Percentiles rank a stretch among this genome's conserved stretches.
Conservation (phyloP, 2,797 vertebrate genomes). For the Psittacula derbiana region DNA sequence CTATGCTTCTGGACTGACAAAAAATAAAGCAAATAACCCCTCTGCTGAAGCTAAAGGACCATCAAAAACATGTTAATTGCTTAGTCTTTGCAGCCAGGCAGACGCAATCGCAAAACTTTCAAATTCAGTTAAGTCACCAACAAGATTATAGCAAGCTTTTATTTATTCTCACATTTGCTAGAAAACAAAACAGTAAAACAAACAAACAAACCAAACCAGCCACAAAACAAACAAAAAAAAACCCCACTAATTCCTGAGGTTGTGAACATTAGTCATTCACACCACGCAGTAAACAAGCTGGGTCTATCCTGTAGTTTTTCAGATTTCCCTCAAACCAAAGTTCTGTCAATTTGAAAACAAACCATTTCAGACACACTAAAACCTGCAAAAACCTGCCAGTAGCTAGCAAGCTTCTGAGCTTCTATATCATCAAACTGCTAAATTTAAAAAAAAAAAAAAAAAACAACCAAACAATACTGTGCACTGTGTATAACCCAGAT, state of each 20-base stretch:
- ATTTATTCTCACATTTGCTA: neutral
- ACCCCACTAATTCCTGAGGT: neutral
- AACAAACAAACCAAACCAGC: neutral
- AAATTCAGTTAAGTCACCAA: neutral
- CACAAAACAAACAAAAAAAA: neutral
- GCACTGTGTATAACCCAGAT: neutral
- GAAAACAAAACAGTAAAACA: neutral
- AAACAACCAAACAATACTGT: neutral
- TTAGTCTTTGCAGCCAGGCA: neutral
- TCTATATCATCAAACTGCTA: neutral
- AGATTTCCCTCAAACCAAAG: neutral
- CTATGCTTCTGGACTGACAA: neutral
- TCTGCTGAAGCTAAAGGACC: neutral
- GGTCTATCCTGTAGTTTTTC: neutral
- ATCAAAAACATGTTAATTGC: neutral
- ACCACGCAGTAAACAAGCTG: neutral
- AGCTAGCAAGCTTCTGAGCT: neutral
- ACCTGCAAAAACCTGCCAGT: neutral
- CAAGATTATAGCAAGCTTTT: neutral
- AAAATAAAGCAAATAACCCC: neutral
- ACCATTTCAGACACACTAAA: neutral
- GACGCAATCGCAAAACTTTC: neutral
- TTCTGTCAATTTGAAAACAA: neutral
- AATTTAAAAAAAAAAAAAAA: neutral
- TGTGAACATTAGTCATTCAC: neutral